Evolutionary conservation across 2,888 invertebrate species (phyloP), one percentile per base, ranked within the genome.

Genomic region (Nineta flava): DNA sequence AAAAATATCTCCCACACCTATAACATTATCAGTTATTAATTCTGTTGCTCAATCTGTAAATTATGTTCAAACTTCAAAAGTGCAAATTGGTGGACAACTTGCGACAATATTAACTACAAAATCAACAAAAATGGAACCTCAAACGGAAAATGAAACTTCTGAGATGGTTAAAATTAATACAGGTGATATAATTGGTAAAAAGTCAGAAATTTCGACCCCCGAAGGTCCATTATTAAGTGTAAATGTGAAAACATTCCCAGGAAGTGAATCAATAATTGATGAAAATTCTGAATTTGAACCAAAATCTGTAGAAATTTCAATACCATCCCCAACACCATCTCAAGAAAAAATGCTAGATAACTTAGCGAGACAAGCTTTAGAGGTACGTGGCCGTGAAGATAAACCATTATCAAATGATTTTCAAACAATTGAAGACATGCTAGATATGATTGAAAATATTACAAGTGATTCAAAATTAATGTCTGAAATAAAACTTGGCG

Each of bases 401-500:
- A 73, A 69, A 54, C 64, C 67, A 1, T 60, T 61, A 19, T 57
- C 62, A 9, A 73, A 74, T 55, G 75, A 74, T 48, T 77, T 76
- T 13, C 81, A 81, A 58, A 74, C 76, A 0, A 76, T 81, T 46
- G 81, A 81, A 57, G 81, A 82, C 57, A 79, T 82, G 65, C 63
- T 82, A 12, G 78, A 80, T 59, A 80, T 82, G 72, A 68, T 81
- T 42, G 80, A 81, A 56, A 80, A 80, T 54, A 81, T 81, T 44
- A 68, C 71, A 40, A 46, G 38, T n/a, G 49, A 52, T n/a, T 46
- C 38, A 46, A 48, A 48, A 40, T 16, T 48, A 16, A 17, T 34
- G 12, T 15, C 15, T 21, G 49, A 49, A 45, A 16, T 49, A 35
- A 49, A 49, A 49, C 44, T 9, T 13, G 21, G 17, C 10, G 52